Evolutionary conservation across 2,888 invertebrate species (phyloP).

Genomic region (Endotricha flammealis): DNA sequence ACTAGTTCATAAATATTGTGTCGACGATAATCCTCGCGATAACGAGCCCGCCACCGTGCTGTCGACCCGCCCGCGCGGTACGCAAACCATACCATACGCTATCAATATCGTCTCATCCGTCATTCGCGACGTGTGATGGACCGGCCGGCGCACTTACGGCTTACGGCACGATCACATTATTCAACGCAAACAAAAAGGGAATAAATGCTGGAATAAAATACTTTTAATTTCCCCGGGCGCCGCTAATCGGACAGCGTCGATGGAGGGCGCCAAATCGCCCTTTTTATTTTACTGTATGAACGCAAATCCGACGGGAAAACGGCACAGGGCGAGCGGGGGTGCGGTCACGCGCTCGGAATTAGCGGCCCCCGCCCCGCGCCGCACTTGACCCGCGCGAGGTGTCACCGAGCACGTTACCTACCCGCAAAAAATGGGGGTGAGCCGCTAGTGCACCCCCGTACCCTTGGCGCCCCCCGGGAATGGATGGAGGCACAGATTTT

Average conservation of each 20-base stretch:
- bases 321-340: slow-evolving; percentile 39
- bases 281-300: slow-evolving; percentile 74
- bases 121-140: slow-evolving; percentile 12
- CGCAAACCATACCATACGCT: slow-evolving; percentile 21
- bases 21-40: slow-evolving; percentile 8
- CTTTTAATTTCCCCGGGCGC: slow-evolving; percentile 77
- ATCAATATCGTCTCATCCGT: slow-evolving; percentile 30
- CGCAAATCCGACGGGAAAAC: slow-evolving; percentile 75
- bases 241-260: slow-evolving; percentile 72
- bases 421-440: slow-evolving; percentile 61
- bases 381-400: slow-evolving; percentile 63
- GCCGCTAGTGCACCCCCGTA: slow-evolving; percentile 21
- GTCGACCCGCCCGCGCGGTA: not conserved
- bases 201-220: slow-evolving; percentile 75
- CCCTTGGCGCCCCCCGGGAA: slow-evolving; percentile 23
- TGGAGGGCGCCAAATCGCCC: slow-evolving; percentile 75
- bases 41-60: slow-evolving; percentile 9
- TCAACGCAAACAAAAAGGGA: slow-evolving; percentile 69
- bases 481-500: slow-evolving; percentile 47
- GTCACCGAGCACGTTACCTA: slow-evolving; percentile 69
- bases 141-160: slow-evolving; percentile 29
- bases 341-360: slow-evolving; percentile 70
- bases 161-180: slow-evolving; percentile 47
- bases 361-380: slow-evolving; percentile 43
- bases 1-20: slow-evolving; percentile 9